Conservation (phyloP, 2,797 vertebrate genomes). For the Cynodonichthys magdalenae region DNA sequence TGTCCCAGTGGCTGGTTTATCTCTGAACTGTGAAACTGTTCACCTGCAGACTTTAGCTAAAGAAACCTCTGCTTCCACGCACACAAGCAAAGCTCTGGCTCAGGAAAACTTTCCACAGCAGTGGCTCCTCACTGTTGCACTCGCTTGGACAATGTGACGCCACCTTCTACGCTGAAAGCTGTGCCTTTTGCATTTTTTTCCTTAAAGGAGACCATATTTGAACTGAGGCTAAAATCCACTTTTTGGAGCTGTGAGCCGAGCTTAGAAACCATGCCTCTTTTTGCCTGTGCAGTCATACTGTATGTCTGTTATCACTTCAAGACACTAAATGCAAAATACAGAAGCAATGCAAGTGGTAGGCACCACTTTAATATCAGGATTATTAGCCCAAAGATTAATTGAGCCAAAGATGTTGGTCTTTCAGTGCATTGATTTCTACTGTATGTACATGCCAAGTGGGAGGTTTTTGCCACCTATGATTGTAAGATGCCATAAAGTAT, state of each 20-base stretch:
- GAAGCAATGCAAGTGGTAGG: slow-evolving; percentile 76
- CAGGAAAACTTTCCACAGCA: slow-evolving; percentile 27
- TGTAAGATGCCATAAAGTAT: slow-evolving; percentile 72
- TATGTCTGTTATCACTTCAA: slow-evolving; percentile 20
- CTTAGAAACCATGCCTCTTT: slow-evolving; percentile 34
- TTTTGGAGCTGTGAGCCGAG: slow-evolving; percentile 46
- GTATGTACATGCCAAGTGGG: slow-evolving; percentile 16
- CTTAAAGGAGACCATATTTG: slow-evolving; percentile 8
- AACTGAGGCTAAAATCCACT: slow-evolving; percentile 27
- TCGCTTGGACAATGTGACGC: slow-evolving; percentile 17
- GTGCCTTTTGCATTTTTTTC: slow-evolving; percentile 29
- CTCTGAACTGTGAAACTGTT: slow-evolving; percentile 37
- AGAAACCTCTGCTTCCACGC: slow-evolving; percentile 35
- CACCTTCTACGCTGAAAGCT: slow-evolving; percentile 11
- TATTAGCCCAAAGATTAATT: slow-evolving; percentile 43
- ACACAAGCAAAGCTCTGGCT: slow-evolving; percentile 14
- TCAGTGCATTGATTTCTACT: slow-evolving; percentile 29
- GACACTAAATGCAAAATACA: slow-evolving; percentile 55
- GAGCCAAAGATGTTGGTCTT: slow-evolving; percentile 63
- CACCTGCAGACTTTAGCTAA: slow-evolving; percentile 35
- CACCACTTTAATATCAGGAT: slow-evolving; percentile 30
- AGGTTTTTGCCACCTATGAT: slow-evolving; percentile 45
- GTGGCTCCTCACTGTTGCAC: slow-evolving; percentile 13
- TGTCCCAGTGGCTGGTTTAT: slow-evolving; percentile 34
- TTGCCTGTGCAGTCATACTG: slow-evolving; percentile 7